Evolutionary conservation across 2,888 invertebrate species (phyloP).

Genomic region (Pediacus dermestoides): DNA sequence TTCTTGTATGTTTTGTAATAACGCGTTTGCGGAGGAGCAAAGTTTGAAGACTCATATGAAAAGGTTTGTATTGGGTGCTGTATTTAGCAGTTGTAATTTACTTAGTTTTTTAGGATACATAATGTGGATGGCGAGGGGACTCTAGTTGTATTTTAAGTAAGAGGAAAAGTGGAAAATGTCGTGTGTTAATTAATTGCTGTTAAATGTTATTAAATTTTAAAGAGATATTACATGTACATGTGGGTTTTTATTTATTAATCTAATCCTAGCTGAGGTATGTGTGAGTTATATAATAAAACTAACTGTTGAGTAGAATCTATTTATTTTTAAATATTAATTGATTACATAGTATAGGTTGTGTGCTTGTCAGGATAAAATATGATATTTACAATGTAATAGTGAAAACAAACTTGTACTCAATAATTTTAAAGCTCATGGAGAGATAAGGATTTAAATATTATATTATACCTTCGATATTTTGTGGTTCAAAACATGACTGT

Average conservation of each 20-base stretch:
- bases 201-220: too few relatives aligned
- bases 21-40: conserved; percentile 58
- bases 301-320: conserved; percentile 47
- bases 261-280: too few relatives aligned
- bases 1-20: conserved; percentile 58
- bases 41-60: conserved; percentile 60
- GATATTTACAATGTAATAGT: conserved; percentile 52
- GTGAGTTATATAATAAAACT: too few relatives aligned
- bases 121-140: too few relatives aligned
- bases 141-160: too few relatives aligned
- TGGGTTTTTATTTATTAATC: too few relatives aligned
- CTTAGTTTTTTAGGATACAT: too few relatives aligned
- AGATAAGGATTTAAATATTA: conserved; percentile 35
- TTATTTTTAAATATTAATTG: conserved; percentile 52
- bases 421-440: conserved; percentile 47
- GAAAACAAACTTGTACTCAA: conserved; percentile 48
- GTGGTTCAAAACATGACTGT: conserved; percentile 23
- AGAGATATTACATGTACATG: too few relatives aligned
- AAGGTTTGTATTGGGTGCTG: too few relatives aligned
- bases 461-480: conserved; percentile 27
- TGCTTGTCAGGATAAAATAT: conserved; percentile 51
- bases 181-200: too few relatives aligned
- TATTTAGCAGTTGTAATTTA: too few relatives aligned
- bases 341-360: conserved; percentile 53
- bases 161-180: too few relatives aligned